Evolutionary conservation across 2,888 invertebrate species (phyloP).

Genomic region (Polydrusus pterygomalis): DNA sequence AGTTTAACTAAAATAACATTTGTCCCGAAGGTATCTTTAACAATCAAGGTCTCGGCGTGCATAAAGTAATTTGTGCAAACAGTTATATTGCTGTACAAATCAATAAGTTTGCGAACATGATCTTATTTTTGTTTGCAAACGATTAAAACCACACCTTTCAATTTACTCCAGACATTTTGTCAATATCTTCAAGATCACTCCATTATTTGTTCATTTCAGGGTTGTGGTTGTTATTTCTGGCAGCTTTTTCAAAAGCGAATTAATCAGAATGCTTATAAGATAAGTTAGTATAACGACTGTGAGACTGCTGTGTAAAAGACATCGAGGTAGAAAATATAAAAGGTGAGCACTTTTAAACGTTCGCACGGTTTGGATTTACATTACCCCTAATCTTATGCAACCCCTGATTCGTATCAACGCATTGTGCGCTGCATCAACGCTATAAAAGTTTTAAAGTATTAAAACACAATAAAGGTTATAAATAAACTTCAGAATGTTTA

Average conservation of each 20-base stretch:
- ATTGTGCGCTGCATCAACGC: not conserved
- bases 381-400: not conserved
- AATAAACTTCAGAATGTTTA: constrained; percentile 35
- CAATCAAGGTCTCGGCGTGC: not conserved
- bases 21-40: not conserved
- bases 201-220: not conserved
- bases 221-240: not conserved
- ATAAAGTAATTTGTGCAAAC: constrained; percentile 5
- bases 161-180: constrained; percentile 15
- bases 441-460: constrained; percentile 17
- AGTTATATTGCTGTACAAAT: not conserved
- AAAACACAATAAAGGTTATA: constrained; percentile 19
- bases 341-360: not conserved
- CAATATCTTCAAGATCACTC: not conserved
- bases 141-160: constrained; percentile 9
- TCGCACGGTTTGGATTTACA: not conserved
- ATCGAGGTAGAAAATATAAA: not conserved
- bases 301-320: too few relatives aligned
- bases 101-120: constrained; percentile 13
- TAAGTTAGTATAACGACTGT: too few relatives aligned
- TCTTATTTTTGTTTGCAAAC: constrained; percentile 15
- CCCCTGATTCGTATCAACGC: not conserved
- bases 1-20: too few relatives aligned
- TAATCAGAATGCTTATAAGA: too few relatives aligned
- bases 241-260: not conserved